Conservation (phyloP, 1,140 invertebrate species). For the Frieseomelitta varia region DNA sequence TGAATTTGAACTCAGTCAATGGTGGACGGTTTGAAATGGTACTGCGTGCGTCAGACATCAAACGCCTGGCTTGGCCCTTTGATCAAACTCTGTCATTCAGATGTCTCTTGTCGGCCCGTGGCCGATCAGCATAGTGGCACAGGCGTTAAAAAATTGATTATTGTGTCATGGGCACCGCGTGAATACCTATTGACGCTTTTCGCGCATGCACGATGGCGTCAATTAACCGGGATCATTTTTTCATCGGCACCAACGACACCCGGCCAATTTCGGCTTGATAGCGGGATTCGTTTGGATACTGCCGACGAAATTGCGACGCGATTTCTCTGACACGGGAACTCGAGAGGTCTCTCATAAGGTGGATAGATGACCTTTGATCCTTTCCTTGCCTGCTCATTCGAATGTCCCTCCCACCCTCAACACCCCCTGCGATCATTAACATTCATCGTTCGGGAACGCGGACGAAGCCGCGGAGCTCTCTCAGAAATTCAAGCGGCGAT, state of each 20-base stretch:
- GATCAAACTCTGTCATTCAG: constrained; percentile 75
- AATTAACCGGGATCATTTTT: constrained; percentile 24
- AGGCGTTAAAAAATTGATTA: constrained; percentile 66
- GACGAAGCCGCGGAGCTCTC: constrained; percentile 10
- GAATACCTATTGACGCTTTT: constrained; percentile 49
- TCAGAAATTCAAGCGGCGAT: constrained; percentile 1
- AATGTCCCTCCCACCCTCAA: not conserved
- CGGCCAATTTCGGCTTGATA: not conserved
- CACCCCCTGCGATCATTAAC: constrained; percentile 14
- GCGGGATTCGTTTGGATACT: not conserved
- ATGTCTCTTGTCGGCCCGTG: constrained; percentile 71
- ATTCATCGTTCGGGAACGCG: not conserved
- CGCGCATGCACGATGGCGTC: constrained; percentile 14
- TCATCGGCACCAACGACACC: not conserved
- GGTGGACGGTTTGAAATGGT: constrained; percentile 65
- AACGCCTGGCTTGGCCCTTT: constrained; percentile 73
- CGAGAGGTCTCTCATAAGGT: not conserved
- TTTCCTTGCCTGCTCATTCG: not conserved
- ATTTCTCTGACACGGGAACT: not conserved
- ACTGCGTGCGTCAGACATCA: constrained; percentile 75
- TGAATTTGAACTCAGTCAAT: constrained; percentile 64
- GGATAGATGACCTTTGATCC: not conserved
- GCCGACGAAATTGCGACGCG: not conserved
- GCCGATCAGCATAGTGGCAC: constrained; percentile 46
- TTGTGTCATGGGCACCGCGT: constrained; percentile 64